phyloP scores from a whole-genome alignment of 2,113 vertebrate species.

The Cryptotis parvus region DNA sequence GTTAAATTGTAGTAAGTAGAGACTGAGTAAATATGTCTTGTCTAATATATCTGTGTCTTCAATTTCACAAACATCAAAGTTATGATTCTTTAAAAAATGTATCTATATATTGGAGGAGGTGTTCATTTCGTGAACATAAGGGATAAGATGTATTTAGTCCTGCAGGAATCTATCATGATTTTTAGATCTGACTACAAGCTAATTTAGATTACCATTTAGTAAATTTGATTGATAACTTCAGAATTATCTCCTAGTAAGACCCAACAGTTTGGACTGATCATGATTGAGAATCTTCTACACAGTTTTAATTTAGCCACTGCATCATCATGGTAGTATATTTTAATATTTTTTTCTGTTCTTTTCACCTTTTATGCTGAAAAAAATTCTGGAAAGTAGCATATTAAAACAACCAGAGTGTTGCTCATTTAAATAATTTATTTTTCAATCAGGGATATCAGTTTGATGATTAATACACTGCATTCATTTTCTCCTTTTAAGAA shows the following conservation, averaged over 20 bases:
- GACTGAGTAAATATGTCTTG: background rate
- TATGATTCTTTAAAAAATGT: background rate
- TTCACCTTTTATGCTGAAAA: slow-evolving; percentile 46
- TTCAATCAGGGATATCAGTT: slow-evolving; percentile 76
- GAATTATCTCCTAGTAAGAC: background rate
- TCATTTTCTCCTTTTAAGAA: slow-evolving; percentile 80
- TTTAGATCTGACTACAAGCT: background rate
- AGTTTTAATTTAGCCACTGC: slow-evolving; percentile 27
- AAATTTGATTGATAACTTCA: slow-evolving; percentile 2
- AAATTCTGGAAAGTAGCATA: slow-evolving; percentile 66
- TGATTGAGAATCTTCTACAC: background rate
- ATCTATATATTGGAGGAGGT: background rate
- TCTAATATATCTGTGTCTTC: background rate
- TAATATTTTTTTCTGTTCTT: slow-evolving; percentile 9
- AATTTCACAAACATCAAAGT: background rate
- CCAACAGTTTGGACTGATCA: background rate
- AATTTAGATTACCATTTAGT: background rate
- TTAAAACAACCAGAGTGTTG: slow-evolving; percentile 42
- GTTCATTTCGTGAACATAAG: background rate
- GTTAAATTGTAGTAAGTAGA: background rate
- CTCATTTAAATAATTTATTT: slow-evolving; percentile 82
- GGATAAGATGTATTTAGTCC: background rate
- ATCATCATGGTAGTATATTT: background rate
- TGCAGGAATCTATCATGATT: background rate
- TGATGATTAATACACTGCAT: slow-evolving; percentile 77